Conservation (phyloP, 1,140 invertebrate genomes). For the Aphelinus atriplicis region DNA sequence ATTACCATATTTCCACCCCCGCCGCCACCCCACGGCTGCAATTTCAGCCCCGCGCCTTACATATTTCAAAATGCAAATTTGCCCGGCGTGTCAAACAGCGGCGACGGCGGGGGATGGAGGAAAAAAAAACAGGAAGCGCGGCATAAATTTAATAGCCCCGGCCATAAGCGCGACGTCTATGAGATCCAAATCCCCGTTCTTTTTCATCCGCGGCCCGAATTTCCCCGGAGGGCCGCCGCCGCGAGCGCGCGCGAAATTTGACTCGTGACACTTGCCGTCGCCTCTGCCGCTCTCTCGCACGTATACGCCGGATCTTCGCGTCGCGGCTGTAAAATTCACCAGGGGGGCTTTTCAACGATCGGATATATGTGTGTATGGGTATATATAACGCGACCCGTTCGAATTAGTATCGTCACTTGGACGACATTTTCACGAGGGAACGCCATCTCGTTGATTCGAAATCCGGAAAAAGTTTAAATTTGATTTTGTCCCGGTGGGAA, state of each 20-base stretch:
- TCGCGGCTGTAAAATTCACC: conserved; percentile 2
- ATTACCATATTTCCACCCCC: background rate
- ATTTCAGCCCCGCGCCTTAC: background rate
- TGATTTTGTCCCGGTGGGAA: too few species aligned
- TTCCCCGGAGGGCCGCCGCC: background rate
- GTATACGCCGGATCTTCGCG: background rate
- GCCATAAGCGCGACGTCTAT: background rate
- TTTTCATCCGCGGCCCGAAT: conserved; percentile 6
- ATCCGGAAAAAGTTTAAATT: too few species aligned
- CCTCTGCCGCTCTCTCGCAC: background rate
- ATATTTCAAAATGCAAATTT: background rate
- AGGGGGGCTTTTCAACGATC: conserved; percentile 14
- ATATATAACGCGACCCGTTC: background rate
- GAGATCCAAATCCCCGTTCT: background rate
- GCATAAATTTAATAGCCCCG: conserved; percentile 23
- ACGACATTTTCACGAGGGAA: too few species aligned
- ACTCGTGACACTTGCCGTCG: background rate
- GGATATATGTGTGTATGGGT: background rate
- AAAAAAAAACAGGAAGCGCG: too few species aligned
- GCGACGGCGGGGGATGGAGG: too few species aligned
- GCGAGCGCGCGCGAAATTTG: conserved; percentile 9
- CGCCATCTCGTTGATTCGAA: too few species aligned
- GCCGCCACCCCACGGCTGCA: background rate
- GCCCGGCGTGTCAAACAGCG: background rate
- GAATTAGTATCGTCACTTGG: conserved; percentile 2